Percentiles rank a stretch among this genome's conserved stretches.
phyloP scores from a whole-genome alignment of 2,888 invertebrate genomes.

The Eledona agricola region DNA sequence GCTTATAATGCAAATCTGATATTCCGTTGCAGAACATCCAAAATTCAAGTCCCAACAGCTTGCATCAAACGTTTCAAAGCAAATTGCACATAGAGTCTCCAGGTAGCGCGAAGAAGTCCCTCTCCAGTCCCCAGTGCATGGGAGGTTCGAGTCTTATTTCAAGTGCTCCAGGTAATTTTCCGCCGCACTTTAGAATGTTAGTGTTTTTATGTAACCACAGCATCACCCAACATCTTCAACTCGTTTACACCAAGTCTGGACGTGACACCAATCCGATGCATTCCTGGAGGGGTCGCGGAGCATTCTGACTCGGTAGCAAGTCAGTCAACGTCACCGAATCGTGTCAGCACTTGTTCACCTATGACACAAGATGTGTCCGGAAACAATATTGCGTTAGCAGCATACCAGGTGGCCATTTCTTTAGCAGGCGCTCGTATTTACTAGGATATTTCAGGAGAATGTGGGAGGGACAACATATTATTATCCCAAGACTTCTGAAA shows the following conservation, averaged over 20 bases:
- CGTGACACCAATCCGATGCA: conserved; percentile 47
- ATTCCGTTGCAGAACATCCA: conserved; percentile 51
- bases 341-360: conserved; percentile 59
- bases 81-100: conserved; percentile 55
- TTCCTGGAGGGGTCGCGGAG: conserved; percentile 47
- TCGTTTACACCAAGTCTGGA: conserved; percentile 55
- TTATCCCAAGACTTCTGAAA: conserved; percentile 72
- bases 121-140: conserved; percentile 62
- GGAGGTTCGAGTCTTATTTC: conserved; percentile 41
- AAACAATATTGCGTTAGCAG: conserved; percentile 53
- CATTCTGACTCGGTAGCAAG: conserved; percentile 44
- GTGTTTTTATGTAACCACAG: conserved; percentile 43
- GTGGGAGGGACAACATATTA: conserved; percentile 96
- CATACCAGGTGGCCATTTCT: conserved; percentile 61
- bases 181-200: conserved; percentile 33
- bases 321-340: conserved; percentile 53
- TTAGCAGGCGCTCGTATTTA: too few relatives aligned
- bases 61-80: conserved; percentile 53
- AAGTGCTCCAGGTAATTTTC: conserved; percentile 37
- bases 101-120: conserved; percentile 63
- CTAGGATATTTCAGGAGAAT: conserved; percentile 84
- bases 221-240: conserved; percentile 61
- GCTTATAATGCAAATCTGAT: not conserved
- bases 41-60: conserved; percentile 50
- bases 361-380: conserved; percentile 57